These are phyloP conservation scores for Heliangelus exortis DNA, from an alignment of 2,797 vertebrate genomes.

Conservation along the genomic window DNA sequence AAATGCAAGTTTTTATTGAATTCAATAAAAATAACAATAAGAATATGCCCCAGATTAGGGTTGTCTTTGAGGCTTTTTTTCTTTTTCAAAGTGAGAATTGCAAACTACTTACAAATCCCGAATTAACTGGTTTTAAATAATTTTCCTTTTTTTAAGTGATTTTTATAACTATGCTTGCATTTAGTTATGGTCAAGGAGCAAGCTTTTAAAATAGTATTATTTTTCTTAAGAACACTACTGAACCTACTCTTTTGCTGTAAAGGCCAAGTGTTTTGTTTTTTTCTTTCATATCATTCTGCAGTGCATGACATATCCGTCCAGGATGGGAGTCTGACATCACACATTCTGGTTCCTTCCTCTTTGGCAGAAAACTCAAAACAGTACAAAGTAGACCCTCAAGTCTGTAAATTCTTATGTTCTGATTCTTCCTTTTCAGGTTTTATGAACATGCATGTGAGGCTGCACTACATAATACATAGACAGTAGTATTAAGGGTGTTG, in stretches of 20 bases:
- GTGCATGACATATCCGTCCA: not conserved
- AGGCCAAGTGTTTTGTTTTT: not conserved
- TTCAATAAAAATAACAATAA: not conserved
- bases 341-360: not conserved
- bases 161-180: not conserved
- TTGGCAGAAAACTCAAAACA: not conserved
- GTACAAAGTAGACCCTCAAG: not conserved
- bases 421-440: not conserved
- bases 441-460: not conserved
- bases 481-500: not conserved
- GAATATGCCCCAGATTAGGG: not conserved
- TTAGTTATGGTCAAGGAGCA: constrained; percentile 4
- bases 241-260: not conserved
- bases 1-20: not conserved
- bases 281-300: not conserved
- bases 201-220: not conserved
- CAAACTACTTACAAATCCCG: constrained; percentile 27
- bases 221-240: constrained; percentile 28
- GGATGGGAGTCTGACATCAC: not conserved
- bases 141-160: not conserved
- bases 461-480: accelerated
- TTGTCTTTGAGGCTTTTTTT: not conserved
- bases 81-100: constrained; percentile 10
- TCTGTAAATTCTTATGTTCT: not conserved
- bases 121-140: constrained; percentile 12